These are phyloP conservation scores for Drosophila bifasciata DNA, from an alignment of 1,140 invertebrate genomes.

Conservation along the genomic window DNA sequence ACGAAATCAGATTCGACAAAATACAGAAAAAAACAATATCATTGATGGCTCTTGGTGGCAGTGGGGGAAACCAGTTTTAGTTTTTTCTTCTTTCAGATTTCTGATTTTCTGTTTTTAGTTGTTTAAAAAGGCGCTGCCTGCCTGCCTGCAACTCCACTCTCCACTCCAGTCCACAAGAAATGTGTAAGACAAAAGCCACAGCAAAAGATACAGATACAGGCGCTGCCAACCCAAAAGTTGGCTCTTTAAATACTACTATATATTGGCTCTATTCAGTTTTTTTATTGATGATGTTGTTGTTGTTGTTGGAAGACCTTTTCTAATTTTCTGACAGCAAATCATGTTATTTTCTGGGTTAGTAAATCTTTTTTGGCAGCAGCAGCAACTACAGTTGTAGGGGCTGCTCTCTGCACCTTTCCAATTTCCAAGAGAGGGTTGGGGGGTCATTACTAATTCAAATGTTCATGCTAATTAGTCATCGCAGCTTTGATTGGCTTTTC, in stretches of 20 bases:
- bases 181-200: conserved; percentile 55
- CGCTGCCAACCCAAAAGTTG: conserved; percentile 31
- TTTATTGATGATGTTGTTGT: conserved; percentile 13
- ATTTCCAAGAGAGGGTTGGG: not conserved
- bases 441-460: not conserved
- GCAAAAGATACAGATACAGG: conserved; percentile 42
- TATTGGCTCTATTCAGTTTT: conserved; percentile 32
- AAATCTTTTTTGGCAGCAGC: not conserved
- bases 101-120: conserved; percentile 18
- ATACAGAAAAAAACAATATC: conserved; percentile 58
- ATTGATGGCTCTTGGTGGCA: conserved; percentile 57
- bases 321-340: conserved; percentile 24
- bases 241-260: conserved; percentile 10
- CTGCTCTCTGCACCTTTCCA: not conserved
- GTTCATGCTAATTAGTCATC: conserved; percentile 19
- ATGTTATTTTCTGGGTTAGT: conserved; percentile 5
- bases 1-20: conserved; percentile 48
- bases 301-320: conserved; percentile 32
- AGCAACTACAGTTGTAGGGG: not conserved
- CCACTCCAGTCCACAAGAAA: conserved; percentile 36
- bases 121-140: conserved; percentile 53
- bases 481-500: conserved; percentile 25
- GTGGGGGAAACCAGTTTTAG: conserved; percentile 62
- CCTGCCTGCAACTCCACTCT: conserved; percentile 25
- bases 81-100: conserved; percentile 37